Conservation (phyloP, 2,888 invertebrate species). For the Megamerina dolium region DNA sequence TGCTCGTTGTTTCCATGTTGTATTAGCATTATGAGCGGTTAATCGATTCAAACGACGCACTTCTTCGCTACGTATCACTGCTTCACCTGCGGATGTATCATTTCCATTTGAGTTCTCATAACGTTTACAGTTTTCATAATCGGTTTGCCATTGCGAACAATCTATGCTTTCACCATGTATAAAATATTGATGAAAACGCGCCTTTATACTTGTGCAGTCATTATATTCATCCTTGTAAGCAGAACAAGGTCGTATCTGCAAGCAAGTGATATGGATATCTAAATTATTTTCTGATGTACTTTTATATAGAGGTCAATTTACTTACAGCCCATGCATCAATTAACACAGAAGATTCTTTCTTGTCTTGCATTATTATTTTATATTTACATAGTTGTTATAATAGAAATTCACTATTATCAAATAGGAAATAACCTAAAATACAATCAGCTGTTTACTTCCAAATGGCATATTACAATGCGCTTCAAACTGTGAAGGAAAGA, state of each 20-base stretch:
- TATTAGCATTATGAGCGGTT: slow-evolving; percentile 63
- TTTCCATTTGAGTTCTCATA: slow-evolving; percentile 57
- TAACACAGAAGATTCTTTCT: slow-evolving; percentile 12
- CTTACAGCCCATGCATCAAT: slow-evolving; percentile 40
- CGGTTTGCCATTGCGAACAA: slow-evolving; percentile 74
- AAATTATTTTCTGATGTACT: not conserved
- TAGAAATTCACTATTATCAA: too few species aligned
- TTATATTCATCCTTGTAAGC: slow-evolving; percentile 75
- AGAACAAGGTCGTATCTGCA: slow-evolving; percentile 74
- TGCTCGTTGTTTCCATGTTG: slow-evolving; percentile 71
- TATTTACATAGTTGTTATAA: too few species aligned
- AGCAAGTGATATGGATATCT: not conserved
- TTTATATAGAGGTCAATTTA: slow-evolving; percentile 1
- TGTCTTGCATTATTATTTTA: too few species aligned
- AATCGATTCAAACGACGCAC: slow-evolving; percentile 59
- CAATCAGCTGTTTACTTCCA: too few species aligned
- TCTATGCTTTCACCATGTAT: slow-evolving; percentile 66
- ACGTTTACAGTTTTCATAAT: slow-evolving; percentile 67
- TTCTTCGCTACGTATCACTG: slow-evolving; percentile 67
- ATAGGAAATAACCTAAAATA: too few species aligned
- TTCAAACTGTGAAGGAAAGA: too few species aligned
- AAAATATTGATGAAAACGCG: slow-evolving; percentile 81
- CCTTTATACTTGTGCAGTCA: slow-evolving; percentile 70
- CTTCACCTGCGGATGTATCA: slow-evolving; percentile 58
- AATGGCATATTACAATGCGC: too few species aligned